Evolutionary conservation across 2,888 invertebrate genomes (phyloP), one percentile per base, ranked within the genome.

Genomic region (Tupiocoris notatus): DNA sequence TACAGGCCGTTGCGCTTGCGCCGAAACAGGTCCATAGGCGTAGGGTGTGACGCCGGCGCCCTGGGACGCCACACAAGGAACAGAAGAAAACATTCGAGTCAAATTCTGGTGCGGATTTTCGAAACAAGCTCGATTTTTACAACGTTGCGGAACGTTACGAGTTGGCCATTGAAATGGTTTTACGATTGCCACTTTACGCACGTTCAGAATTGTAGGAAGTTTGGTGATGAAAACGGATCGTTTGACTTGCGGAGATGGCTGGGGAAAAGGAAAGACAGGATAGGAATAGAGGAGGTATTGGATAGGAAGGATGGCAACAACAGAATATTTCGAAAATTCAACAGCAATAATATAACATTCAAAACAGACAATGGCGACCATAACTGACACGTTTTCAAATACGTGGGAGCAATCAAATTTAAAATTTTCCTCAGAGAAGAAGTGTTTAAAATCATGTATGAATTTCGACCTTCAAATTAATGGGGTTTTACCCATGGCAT

Each of bases 11-110:
- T 87, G 88, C 81, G 16, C 64, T 1, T 61, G 68, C 59, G 68
- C 68, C 17, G 61, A 84, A 20, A 88, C 88, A 71, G 87, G 87
- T 59, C 83, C 84, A 75, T 85, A 85, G 54, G 84, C 84, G 77
- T 85, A 85, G 1, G 85, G 84, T 79, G 73, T 25, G 2, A 63
- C 83, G 83, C 73, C 73, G n/a, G 61, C 73, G 18, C 73, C 73
- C 73, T 73, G 73, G 62, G 73, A 73, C 63, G 73, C 25, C 63
- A 22, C 25, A 39, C 39, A 39, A 39, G 39, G 39, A 39, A 39
- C 39, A 39, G 39, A 39, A 12, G 39, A 39, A 39, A 39, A 39
- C 39, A 39, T 39, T 39, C 39, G 3, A 39, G 39, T 39, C 39
- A 39, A 39, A 39, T 39, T 39, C 39, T 3, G 39, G 3, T 12